Percentiles rank a stretch among this genome's conserved stretches.
phyloP scores from a whole-genome alignment of 2,797 vertebrate genomes.

The Menidia menidia region DNA sequence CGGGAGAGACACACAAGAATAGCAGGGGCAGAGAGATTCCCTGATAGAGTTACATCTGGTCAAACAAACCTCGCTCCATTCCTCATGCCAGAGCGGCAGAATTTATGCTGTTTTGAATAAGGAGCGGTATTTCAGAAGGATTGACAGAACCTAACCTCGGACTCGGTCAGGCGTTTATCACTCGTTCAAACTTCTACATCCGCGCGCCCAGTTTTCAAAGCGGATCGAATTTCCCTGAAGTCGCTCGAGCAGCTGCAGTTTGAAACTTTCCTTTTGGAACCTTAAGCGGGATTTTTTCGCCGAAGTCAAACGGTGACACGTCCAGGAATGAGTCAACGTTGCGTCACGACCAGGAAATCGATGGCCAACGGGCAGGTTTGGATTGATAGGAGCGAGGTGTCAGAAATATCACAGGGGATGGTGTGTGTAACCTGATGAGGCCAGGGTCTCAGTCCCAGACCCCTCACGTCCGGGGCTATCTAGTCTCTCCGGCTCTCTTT shows the following conservation, averaged over 20 bases:
- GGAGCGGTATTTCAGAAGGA: slow-evolving; percentile 68
- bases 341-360: slow-evolving; percentile 60
- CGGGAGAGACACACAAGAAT: slow-evolving; percentile 70
- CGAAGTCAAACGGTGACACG: slow-evolving; percentile 38
- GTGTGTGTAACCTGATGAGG: slow-evolving; percentile 65
- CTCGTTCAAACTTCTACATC: slow-evolving; percentile 60
- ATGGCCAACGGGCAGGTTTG: slow-evolving; percentile 45
- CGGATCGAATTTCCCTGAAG: slow-evolving; percentile 56
- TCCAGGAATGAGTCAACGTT: slow-evolving; percentile 36
- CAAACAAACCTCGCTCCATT: slow-evolving; percentile 79
- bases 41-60: slow-evolving; percentile 82
- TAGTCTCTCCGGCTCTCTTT: slow-evolving; percentile 67
- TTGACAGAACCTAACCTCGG: slow-evolving; percentile 74
- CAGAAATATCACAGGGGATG: slow-evolving; percentile 53
- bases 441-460: slow-evolving; percentile 51
- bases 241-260: slow-evolving; percentile 53
- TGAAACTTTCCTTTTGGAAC: slow-evolving; percentile 27
- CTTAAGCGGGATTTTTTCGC: slow-evolving; percentile 11
- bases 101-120: slow-evolving; percentile 70
- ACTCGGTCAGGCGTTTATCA: slow-evolving; percentile 66
- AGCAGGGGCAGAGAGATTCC: slow-evolving; percentile 59
- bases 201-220: slow-evolving; percentile 47
- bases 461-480: slow-evolving; percentile 63
- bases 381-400: slow-evolving; percentile 63
- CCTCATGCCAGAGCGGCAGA: slow-evolving; percentile 66